Percentiles rank a stretch among this genome's conserved stretches.
Evolutionary conservation across 2,113 vertebrate genomes (phyloP).

Genomic region (Ariopsis seemanni): DNA sequence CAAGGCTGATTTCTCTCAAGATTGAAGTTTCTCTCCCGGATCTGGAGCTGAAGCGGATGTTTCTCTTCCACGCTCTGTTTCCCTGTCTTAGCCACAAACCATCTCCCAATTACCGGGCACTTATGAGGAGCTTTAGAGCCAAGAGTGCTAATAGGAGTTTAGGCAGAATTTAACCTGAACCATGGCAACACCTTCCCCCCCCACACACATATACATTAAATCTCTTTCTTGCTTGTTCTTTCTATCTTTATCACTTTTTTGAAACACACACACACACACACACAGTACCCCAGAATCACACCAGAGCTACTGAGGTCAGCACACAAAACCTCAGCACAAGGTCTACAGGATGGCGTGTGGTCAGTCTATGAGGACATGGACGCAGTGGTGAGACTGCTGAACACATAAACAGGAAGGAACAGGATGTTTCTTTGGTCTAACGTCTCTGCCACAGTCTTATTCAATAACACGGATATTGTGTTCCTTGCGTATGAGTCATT

Average conservation of each 20-base stretch:
- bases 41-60: constrained; percentile 21
- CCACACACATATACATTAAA: neutral
- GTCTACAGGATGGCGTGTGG: constrained; percentile 10
- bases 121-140: constrained; percentile 25
- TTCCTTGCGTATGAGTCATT: neutral
- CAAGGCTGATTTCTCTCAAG: constrained; percentile 4
- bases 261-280: neutral
- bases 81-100: constrained; percentile 43
- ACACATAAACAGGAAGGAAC: constrained; percentile 7
- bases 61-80: constrained; percentile 31
- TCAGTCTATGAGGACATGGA: constrained; percentile 22
- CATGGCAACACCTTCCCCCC: neutral
- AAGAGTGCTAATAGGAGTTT: constrained; percentile 26
- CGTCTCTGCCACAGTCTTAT: constrained; percentile 4
- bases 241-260: neutral
- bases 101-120: constrained; percentile 32
- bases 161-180: constrained; percentile 24
- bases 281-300: constrained; percentile 15
- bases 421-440: neutral
- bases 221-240: too few relatives aligned
- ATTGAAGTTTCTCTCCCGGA: neutral
- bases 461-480: neutral
- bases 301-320: constrained; percentile 8
- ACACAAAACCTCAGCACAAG: constrained; percentile 10
- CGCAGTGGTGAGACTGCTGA: constrained; percentile 5